phyloP scores from a whole-genome alignment of 2,113 vertebrate species.

The Myiozetetes cayanensis region DNA sequence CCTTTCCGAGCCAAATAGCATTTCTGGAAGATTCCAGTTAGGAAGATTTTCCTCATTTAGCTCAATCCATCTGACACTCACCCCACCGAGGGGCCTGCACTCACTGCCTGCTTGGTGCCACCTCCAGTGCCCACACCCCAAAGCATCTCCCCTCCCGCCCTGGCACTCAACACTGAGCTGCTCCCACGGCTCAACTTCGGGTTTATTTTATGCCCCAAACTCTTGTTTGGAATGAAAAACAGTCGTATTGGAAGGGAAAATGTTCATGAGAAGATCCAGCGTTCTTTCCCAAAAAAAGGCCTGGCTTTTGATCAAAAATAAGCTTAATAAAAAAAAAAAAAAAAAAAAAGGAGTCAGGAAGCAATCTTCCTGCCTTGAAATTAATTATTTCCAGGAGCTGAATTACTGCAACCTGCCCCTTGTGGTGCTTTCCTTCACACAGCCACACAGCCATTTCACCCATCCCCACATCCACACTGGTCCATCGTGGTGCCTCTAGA shows the following conservation, averaged over 20 bases:
- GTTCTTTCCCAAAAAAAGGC: not conserved
- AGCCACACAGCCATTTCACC: not conserved
- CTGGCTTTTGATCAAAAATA: not conserved
- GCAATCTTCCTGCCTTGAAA: not conserved
- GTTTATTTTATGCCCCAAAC: not conserved
- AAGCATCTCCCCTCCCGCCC: not conserved
- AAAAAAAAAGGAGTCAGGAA: not conserved
- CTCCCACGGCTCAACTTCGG: not conserved
- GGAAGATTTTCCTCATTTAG: not conserved
- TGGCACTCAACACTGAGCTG: not conserved
- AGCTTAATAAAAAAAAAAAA: not conserved
- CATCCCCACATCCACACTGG: not conserved
- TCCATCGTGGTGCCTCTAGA: accelerated
- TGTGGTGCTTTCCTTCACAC: not conserved
- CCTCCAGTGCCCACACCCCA: not conserved
- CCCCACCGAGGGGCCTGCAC: accelerated
- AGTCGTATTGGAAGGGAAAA: not conserved
- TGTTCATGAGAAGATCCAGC: not conserved
- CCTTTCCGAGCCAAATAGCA: not conserved
- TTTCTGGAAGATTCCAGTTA: not conserved
- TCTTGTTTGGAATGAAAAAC: not conserved
- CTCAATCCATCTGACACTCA: not conserved
- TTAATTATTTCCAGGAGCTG: not conserved
- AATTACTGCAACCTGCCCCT: not conserved
- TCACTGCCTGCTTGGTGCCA: not conserved